Conservation (phyloP, 2,113 vertebrate genomes). For the Dipodomys stephensi region DNA sequence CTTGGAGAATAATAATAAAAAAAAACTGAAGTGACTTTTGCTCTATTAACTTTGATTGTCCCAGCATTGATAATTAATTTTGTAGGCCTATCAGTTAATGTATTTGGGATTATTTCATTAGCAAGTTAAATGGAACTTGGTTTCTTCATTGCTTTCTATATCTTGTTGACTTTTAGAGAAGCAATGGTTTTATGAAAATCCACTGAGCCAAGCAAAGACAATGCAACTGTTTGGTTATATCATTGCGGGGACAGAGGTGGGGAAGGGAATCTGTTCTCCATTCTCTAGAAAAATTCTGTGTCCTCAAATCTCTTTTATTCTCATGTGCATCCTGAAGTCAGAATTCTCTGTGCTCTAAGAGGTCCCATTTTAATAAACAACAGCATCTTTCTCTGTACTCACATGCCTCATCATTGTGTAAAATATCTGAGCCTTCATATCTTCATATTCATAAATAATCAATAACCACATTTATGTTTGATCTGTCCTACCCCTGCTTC, state of each 20-base stretch:
- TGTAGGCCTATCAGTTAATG: constrained; percentile 48
- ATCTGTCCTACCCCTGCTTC: constrained; percentile 47
- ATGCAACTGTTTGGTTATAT: constrained; percentile 7
- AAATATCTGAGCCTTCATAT: constrained; percentile 40
- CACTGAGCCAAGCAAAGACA: constrained; percentile 57
- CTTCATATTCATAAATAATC: constrained; percentile 74
- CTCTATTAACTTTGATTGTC: constrained; percentile 70
- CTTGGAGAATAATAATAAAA: background rate
- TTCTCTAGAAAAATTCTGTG: background rate
- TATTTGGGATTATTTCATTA: constrained; percentile 63
- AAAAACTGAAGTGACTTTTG: background rate
- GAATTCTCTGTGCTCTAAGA: background rate
- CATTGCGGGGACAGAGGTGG: background rate
- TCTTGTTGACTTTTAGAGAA: constrained; percentile 61
- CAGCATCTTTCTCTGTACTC: constrained; percentile 64
- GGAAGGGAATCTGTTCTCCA: background rate
- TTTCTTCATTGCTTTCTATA: constrained; percentile 63
- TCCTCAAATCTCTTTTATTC: constrained; percentile 44
- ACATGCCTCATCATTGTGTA: background rate
- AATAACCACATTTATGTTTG: constrained; percentile 62
- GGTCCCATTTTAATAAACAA: constrained; percentile 31
- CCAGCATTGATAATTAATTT: constrained; percentile 62
- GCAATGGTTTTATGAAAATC: constrained; percentile 61
- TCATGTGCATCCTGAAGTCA: background rate
- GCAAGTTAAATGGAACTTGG: constrained; percentile 59